These are phyloP conservation scores for Cerceris ruficornis DNA, from an alignment of 2,888 invertebrate species.

Conservation along the genomic window DNA sequence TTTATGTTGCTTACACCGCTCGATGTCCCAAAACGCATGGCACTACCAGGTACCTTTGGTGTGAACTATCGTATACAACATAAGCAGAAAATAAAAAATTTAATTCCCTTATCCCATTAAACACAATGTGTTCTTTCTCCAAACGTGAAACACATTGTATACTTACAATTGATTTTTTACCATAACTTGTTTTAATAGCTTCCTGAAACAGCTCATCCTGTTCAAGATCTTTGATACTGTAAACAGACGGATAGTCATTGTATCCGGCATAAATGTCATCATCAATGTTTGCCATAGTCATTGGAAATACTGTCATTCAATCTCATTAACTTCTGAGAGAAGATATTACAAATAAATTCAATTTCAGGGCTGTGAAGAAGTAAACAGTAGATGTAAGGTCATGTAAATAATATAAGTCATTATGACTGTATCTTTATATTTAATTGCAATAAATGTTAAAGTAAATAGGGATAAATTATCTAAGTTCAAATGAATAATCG, in stretches of 20 bases:
- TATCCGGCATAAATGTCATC: constrained; percentile 88
- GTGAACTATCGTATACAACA: constrained; percentile 72
- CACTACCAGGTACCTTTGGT: constrained; percentile 82
- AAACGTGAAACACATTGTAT: constrained; percentile 1
- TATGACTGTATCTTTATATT: background rate
- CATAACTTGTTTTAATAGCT: constrained; percentile 89
- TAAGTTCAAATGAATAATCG: too few species aligned
- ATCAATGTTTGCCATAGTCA: constrained; percentile 76
- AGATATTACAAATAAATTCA: background rate
- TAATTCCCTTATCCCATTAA: background rate
- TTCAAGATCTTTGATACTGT: constrained; percentile 87
- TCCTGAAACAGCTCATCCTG: constrained; percentile 90
- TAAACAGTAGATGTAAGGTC: background rate
- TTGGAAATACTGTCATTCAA: constrained; percentile 2
- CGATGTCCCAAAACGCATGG: constrained; percentile 84
- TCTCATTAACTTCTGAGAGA: background rate
- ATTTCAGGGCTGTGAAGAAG: background rate
- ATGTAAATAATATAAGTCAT: background rate
- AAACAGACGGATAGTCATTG: constrained; percentile 86
- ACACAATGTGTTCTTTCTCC: background rate
- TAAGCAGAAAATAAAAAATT: constrained; percentile 10
- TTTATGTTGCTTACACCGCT: constrained; percentile 81
- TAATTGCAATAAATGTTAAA: background rate
- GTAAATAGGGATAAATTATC: background rate
- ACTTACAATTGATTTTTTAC: constrained; percentile 86